Percentiles rank a stretch among this genome's conserved stretches.
phyloP scores from a whole-genome alignment of 2,113 vertebrate species.

The Macquaria australasica region DNA sequence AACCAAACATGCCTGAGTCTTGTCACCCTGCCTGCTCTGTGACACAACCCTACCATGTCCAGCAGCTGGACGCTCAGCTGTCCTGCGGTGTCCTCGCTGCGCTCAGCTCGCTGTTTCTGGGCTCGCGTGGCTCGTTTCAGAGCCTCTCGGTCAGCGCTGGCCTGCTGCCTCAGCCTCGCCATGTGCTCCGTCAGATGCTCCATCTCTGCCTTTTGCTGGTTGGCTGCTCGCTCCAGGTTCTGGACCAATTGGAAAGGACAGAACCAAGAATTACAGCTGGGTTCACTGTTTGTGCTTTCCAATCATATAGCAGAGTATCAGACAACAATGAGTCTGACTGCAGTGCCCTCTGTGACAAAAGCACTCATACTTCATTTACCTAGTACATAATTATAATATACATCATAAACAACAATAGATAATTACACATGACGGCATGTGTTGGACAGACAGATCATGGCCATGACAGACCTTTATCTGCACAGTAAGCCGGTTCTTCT shows the following conservation, averaged over 20 bases:
- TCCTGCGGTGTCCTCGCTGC: slow-evolving; percentile 85
- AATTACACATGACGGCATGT: background rate
- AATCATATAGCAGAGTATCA: background rate
- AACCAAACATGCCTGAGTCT: background rate
- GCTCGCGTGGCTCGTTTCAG: slow-evolving; percentile 88
- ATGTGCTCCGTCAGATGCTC: slow-evolving; percentile 85
- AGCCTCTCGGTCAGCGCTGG: slow-evolving; percentile 87
- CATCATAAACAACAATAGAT: background rate
- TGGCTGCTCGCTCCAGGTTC: slow-evolving; percentile 88
- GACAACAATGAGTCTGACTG: background rate
- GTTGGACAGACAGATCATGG: background rate
- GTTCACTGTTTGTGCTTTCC: background rate
- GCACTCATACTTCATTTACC: background rate
- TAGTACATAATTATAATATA: background rate
- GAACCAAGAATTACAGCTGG: background rate
- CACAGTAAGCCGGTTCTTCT: slow-evolving; percentile 87
- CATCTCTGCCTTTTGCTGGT: slow-evolving; percentile 86
- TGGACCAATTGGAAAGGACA: slow-evolving; percentile 58
- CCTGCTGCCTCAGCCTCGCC: slow-evolving; percentile 83
- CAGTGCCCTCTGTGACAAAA: background rate
- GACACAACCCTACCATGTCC: slow-evolving; percentile 85
- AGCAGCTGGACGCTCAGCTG: slow-evolving; percentile 86
- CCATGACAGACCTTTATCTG: slow-evolving; percentile 87
- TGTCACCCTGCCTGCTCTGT: background rate
- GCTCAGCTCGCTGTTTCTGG: slow-evolving; percentile 90